Evolutionary conservation across 2,797 vertebrate species (phyloP), one percentile per base, ranked within the genome.

Genomic region (Channa striata): DNA sequence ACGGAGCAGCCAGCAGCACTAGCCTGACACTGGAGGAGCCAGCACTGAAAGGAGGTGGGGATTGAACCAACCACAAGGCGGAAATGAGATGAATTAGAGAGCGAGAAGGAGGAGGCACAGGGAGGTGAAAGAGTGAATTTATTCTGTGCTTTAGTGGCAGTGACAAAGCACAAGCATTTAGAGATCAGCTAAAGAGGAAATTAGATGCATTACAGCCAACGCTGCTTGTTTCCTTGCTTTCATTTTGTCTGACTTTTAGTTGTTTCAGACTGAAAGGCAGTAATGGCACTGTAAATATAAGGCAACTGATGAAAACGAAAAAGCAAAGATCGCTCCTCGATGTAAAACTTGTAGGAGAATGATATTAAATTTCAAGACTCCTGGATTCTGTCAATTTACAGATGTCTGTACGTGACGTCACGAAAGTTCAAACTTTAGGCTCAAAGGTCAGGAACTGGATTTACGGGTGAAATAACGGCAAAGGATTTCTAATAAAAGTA

Each of bases 401-500:
- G 66, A 85, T 64, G 58, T 78, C 68, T 63, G 52, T 67, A 81
- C 78, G 49, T 75, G 78, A 83, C 59, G 52, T 36, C 59, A 74
- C 86, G 73, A 87, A 83, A 80, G 79, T 66, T 82, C 83, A 88
- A 90, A 91, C 76, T 78, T 87, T 72, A 81, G 84, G 66, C 81
- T 85, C 66, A 78, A 77, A 85, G 87, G 75, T 74, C 69, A 66
- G 60, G 68, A 77, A 78, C 57, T 75, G 81, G 85, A 91, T 90
- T 93, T 93, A 92, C 87, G 72, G 80, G 79, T 68, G 88, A 86
- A 90, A 91, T 77, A 86, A 91, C 79, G 52, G 87, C 89, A 92
- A 91, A 87, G 84, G 92, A 93, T 94, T 93, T 93, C 90, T 90
- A 93, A 94, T 92, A 93, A 94, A 93, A 92, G 86, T 87, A 78